Evolutionary conservation across 2,888 invertebrate genomes (phyloP).

Genomic region (Ochropleura leucogaster): DNA sequence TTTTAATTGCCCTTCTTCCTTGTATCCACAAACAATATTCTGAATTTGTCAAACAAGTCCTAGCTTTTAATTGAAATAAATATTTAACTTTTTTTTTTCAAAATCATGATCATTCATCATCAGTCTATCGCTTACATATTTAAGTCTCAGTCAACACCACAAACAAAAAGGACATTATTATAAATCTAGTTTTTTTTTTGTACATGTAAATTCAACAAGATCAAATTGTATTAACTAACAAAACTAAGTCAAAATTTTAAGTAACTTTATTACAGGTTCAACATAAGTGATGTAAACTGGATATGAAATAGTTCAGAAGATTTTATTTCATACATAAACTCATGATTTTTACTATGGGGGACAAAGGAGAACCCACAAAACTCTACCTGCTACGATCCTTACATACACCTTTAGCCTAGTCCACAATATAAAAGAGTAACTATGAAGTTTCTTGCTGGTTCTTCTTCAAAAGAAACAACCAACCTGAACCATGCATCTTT

Average conservation of each 20-base stretch:
- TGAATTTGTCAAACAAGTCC: conserved; percentile 18
- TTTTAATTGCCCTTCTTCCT: background rate
- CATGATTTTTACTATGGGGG: too few relatives aligned
- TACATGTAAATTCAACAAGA: conserved; percentile 22
- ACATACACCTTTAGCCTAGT: too few relatives aligned
- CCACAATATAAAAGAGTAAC: too few relatives aligned
- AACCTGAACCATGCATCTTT: too few relatives aligned
- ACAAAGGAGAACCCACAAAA: too few relatives aligned
- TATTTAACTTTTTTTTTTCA: conserved; percentile 29
- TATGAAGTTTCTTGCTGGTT: too few relatives aligned
- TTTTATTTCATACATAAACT: too few relatives aligned
- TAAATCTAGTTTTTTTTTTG: conserved; percentile 32
- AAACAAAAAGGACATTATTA: conserved; percentile 25
- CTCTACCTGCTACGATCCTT: too few relatives aligned
- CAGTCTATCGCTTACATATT: conserved; percentile 60
- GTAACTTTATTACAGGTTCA: background rate
- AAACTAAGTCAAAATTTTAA: background rate
- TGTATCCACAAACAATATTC: conserved; percentile 3
- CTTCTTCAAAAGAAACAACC: too few relatives aligned
- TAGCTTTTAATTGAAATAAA: conserved; percentile 50
- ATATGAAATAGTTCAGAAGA: background rate
- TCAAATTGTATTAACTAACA: background rate
- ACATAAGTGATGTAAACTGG: background rate
- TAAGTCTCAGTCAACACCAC: conserved; percentile 63
- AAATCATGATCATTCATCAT: conserved; percentile 49